These are phyloP conservation scores for Sipunculus nudus DNA, from an alignment of 2,888 invertebrate species.

Conservation along the genomic window DNA sequence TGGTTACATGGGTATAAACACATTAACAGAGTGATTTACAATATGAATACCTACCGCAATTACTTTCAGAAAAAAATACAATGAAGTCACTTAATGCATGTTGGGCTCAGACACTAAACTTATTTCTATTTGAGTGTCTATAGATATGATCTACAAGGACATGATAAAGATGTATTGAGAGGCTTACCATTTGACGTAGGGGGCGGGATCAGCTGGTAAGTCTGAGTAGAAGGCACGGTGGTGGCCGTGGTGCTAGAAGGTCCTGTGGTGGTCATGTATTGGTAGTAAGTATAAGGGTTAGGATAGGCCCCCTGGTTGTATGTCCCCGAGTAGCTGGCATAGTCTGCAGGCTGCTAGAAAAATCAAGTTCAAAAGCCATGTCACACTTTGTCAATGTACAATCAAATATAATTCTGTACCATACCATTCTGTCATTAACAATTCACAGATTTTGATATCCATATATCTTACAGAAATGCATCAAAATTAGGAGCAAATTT, in stretches of 20 bases:
- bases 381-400: neutral
- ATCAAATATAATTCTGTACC: neutral
- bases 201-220: slow-evolving; percentile 56
- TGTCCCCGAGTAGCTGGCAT: slow-evolving; percentile 28
- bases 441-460: neutral
- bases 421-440: neutral
- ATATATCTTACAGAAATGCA: neutral
- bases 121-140: neutral
- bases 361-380: neutral
- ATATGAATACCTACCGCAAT: no score
- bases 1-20: no score
- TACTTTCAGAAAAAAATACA: no score
- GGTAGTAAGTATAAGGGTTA: slow-evolving; percentile 40
- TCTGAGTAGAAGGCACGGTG: slow-evolving; percentile 55
- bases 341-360: slow-evolving; percentile 32
- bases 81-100: no score
- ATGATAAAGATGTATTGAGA: neutral
- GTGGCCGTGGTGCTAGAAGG: slow-evolving; percentile 28
- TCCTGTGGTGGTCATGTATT: slow-evolving; percentile 29
- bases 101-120: no score
- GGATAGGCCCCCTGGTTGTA: slow-evolving; percentile 40
- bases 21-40: neutral
- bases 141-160: neutral
- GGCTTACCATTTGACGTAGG: slow-evolving; percentile 39
- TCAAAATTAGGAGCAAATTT: no score